Evolutionary conservation across 2,888 invertebrate species (phyloP), one percentile per base, ranked within the genome.

Genomic region (Eilema depressum): DNA sequence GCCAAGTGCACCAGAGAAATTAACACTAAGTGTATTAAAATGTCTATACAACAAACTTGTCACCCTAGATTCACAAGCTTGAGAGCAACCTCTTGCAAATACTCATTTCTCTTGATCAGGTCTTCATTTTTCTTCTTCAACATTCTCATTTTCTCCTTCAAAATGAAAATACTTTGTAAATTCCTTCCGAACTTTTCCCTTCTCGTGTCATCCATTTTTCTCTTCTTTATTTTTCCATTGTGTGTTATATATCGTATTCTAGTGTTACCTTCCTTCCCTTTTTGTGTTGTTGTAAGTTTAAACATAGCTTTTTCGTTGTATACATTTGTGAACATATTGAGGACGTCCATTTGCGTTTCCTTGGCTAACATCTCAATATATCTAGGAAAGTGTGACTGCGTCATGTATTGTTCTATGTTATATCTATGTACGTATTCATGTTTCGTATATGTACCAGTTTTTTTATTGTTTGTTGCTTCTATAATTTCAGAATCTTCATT

Each of bases 241-340:
- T 87, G 85, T 23, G 83, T 85, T 2, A 87, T 68, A 70, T 88
- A 88, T 81, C 86, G 83, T 78, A 88, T 87, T 69, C 83, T 86
- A 17, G 88, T 87, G 65, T 86, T 83, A 5, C 87, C 87, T 70
- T 88, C 85, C 62, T 85, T 86, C 2, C 86, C 84, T 70, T 72
- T 83, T 41, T 87, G 86, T 8, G 88, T 88, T 1, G 88, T 86
- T 0, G 85, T 85, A 75, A 88, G 83, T 83, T 88, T 87, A 61
- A 88, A 88, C 88, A 88, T 88, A 1, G 86, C 86, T 62, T 86
- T 86, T 60, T 88, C 88, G 28, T 79, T 84, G 70, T 88, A 88
- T 8, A 88, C 77, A 60, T 83, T 86, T 0, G 84, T 79, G 17
- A 88, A 83, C 88, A 88, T 88, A 25, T 82, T 77, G 10, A 85